These are phyloP conservation scores for Vulpes lagopus DNA, from an alignment of 2,113 vertebrate genomes.

Conservation along the genomic window DNA sequence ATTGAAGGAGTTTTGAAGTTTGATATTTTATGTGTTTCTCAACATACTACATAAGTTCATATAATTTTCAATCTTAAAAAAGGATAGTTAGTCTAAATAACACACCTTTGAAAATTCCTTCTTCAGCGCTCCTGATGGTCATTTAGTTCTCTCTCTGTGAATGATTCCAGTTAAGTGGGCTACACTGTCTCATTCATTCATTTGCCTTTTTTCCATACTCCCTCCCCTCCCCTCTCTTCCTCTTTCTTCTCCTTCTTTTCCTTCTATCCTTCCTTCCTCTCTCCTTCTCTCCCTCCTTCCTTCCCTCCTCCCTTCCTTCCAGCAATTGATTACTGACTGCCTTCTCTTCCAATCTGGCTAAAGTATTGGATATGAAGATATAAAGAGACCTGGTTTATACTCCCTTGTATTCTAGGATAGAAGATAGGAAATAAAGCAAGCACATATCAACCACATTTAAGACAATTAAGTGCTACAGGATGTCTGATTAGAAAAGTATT, in stretches of 20 bases:
- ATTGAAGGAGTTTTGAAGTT: not conserved
- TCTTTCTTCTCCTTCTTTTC: not conserved
- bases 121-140: not conserved
- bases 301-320: not conserved
- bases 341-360: not conserved
- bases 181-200: not conserved
- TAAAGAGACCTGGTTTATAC: not conserved
- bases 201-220: not conserved
- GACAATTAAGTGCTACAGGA: not conserved
- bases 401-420: not conserved
- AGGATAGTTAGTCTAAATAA: not conserved
- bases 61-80: not conserved
- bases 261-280: not conserved
- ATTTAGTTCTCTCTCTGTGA: not conserved
- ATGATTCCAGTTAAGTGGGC: not conserved
- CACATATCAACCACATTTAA: not conserved
- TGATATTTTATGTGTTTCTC: not conserved
- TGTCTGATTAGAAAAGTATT: not conserved
- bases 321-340: not conserved
- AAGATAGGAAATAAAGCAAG: not conserved
- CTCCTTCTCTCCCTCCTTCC: fast-evolving
- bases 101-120: not conserved
- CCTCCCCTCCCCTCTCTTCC: not conserved
- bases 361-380: not conserved
- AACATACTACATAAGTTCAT: not conserved